Evolutionary conservation across 1,140 invertebrate genomes (phyloP).

Genomic region (Schlechtendalia chinensis): DNA sequence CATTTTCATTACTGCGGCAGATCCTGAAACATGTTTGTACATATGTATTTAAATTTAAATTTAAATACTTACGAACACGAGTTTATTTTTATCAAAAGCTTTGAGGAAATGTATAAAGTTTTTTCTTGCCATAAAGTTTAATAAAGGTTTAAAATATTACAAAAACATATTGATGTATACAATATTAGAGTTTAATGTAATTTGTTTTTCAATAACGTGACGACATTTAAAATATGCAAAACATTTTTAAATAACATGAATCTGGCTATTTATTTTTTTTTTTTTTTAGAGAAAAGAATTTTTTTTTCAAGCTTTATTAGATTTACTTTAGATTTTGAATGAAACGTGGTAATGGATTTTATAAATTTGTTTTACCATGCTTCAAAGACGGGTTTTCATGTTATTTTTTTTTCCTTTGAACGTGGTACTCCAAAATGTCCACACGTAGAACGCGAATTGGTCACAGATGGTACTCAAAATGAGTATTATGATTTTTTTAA

Average conservation of each 20-base stretch:
- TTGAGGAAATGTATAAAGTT: neutral
- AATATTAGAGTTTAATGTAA: constrained; percentile 15
- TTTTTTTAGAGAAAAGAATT: no score
- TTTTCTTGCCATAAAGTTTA: neutral
- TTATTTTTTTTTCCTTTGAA: no score
- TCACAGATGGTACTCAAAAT: no score
- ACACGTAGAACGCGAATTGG: no score
- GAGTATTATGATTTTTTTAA: no score
- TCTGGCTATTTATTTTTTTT: neutral
- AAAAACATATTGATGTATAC: neutral
- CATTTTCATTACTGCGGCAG: neutral
- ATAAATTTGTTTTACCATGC: no score
- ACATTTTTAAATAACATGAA: neutral
- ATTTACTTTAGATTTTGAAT: no score
- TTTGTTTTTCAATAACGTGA: constrained; percentile 4
- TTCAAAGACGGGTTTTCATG: no score
- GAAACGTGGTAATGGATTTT: no score
- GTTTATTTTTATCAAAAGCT: neutral
- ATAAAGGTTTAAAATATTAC: constrained; percentile 15
- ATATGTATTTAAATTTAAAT: no score
- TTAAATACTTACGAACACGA: neutral
- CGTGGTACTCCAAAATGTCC: no score
- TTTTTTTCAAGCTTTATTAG: no score
- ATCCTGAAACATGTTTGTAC: neutral
- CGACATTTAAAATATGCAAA: neutral